Evolutionary conservation across 1,140 invertebrate species (phyloP), one percentile per base, ranked within the genome.

Genomic region (Leptinotarsa texana): DNA sequence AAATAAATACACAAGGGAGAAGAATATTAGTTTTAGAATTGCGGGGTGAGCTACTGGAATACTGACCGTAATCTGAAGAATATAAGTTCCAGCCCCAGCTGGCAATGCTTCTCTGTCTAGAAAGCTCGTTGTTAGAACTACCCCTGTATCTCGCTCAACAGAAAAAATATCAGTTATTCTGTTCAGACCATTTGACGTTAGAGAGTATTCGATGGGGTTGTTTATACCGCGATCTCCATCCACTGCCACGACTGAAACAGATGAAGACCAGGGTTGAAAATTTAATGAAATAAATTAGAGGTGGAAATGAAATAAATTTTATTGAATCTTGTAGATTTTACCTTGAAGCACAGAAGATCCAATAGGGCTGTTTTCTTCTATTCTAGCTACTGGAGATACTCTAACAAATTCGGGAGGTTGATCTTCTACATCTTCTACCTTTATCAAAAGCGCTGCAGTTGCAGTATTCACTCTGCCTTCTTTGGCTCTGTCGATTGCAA

Each of bases 201-300:
- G 91, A 42, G 92, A 90, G 85, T 97, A 97, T 1, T 89, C 89
- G 62, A 98, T 95, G 61, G 89, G 89, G 83, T 97, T 97, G 85
- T 97, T 96, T 72, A 97, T 91, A 0, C 95, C 96, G 77, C 95
- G 90, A 86, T 98, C 96, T 1, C 96, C 96, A 86, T 98, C 96
- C 78, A 97, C 91, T 3, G 95, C 95, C 82, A 91, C 90, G n/a
- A 97, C 95, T 91, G 82, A 42, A 42, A 42, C 33, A 42, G 2
- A 42, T 42, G 8, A 42, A 42, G 11, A 86, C 86, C 8, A 5
- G 42, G 13, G 51, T 63, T 33, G 27, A 21, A 66, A 18, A 4
- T 62, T 22, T 27, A 11, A 24, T 63, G 22, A 73, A 63, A 73
- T 63, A 1, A 21, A 13, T 72, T 18, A 8, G 27, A 33, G 27